phyloP scores from a whole-genome alignment of 1,140 invertebrate genomes.

The Schlechtendalia chinensis region DNA sequence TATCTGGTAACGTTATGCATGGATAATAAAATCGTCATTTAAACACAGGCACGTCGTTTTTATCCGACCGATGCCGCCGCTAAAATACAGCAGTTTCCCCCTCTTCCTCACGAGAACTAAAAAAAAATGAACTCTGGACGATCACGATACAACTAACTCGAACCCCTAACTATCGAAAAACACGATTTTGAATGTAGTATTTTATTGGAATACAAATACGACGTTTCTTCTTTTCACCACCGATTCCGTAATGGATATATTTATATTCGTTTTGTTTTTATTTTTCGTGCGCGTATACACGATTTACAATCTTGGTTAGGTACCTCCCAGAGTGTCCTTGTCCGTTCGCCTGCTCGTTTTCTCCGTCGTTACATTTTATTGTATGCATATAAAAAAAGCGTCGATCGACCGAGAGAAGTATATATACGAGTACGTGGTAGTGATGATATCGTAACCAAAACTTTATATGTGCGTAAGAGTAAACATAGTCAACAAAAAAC shows the following conservation, averaged over 20 bases:
- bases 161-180: too few species aligned
- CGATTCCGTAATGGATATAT: not conserved
- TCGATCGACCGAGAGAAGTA: not conserved
- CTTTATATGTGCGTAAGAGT: not conserved
- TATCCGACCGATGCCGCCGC: not conserved
- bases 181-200: slow-evolving; percentile 12
- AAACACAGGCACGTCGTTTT: slow-evolving; percentile 11
- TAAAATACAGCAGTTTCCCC: too few species aligned
- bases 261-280: slow-evolving; percentile 28
- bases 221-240: not conserved
- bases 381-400: not conserved
- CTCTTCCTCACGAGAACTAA: too few species aligned
- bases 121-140: too few species aligned
- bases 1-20: not conserved
- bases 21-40: slow-evolving; percentile 15
- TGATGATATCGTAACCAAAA: not conserved
- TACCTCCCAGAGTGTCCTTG: not conserved
- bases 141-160: not conserved
- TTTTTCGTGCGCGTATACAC: not conserved
- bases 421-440: not conserved
- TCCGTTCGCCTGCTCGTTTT: not conserved
- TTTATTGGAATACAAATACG: slow-evolving; percentile 22
- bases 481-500: not conserved
- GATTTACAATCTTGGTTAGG: slow-evolving; percentile 9
- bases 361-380: not conserved